Evolutionary conservation across 2,888 invertebrate genomes (phyloP).

Genomic region (Sarcophaga caerulescens): DNA sequence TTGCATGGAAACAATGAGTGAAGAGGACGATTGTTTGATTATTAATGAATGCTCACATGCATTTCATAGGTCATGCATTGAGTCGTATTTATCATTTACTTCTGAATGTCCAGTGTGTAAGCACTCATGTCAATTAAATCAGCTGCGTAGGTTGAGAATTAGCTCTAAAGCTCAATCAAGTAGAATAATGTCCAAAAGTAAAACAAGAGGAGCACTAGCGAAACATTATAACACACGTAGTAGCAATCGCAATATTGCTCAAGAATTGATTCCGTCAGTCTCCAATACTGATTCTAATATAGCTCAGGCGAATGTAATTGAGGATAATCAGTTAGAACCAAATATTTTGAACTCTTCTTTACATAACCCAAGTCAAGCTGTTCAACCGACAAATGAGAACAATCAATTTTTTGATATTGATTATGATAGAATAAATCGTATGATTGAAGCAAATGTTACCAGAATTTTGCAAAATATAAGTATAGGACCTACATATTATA

Average conservation of each 20-base stretch:
- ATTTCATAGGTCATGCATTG: conserved; percentile 18
- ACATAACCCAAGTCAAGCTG: no score
- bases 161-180: background rate
- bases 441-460: conserved; percentile 3
- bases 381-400: no score
- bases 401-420: background rate
- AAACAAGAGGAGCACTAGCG: conserved; percentile 21
- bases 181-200: background rate
- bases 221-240: conserved; percentile 19
- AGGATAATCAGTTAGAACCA: no score
- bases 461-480: background rate
- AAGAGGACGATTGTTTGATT: no score
- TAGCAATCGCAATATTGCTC: background rate
- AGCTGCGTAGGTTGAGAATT: background rate
- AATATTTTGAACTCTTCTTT: no score
- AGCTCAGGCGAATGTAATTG: no score
- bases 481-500: background rate
- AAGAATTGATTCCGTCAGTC: background rate
- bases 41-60: background rate
- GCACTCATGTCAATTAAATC: background rate
- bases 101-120: conserved; percentile 22
- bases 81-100: background rate
- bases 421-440: conserved; percentile 1
- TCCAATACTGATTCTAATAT: no score
- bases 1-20: no score